Evolutionary conservation across 2,888 invertebrate genomes (phyloP).

Genomic region (Tiphia femorata): DNA sequence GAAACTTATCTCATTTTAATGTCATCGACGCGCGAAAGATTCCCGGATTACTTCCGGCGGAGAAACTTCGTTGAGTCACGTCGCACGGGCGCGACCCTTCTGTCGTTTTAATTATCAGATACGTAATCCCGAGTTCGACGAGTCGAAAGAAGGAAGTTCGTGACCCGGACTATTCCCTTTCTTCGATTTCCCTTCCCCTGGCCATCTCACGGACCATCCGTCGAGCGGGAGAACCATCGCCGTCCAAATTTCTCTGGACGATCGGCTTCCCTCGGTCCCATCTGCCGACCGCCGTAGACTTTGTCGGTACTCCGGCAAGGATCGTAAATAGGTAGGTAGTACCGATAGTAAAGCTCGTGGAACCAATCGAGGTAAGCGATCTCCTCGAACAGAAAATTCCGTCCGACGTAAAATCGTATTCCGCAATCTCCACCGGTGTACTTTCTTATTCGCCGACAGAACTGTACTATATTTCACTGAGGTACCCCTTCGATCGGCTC

Average conservation of each 20-base stretch:
- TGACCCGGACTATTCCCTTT: too few species aligned
- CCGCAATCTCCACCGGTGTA: constrained; percentile 16
- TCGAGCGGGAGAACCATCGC: background rate
- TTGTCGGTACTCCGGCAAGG: background rate
- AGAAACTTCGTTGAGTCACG: too few species aligned
- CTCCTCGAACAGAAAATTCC: constrained; percentile 11
- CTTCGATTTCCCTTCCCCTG: constrained; percentile 10
- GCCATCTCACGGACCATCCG: background rate
- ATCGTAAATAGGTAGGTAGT: constrained; percentile 18
- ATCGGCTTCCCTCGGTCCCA: too few species aligned
- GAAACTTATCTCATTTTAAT: too few species aligned
- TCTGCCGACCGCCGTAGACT: background rate
- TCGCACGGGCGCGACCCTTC: too few species aligned
- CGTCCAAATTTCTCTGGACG: too few species aligned
- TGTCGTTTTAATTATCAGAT: too few species aligned
- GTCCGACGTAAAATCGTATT: constrained; percentile 21
- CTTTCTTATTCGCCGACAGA: constrained; percentile 12
- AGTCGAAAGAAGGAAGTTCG: too few species aligned
- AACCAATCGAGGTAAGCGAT: constrained; percentile 17
- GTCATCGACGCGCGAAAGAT: too few species aligned
- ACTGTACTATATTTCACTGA: background rate
- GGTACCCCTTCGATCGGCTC: constrained; percentile 6
- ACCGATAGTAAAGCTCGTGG: constrained; percentile 10
- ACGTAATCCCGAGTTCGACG: too few species aligned
- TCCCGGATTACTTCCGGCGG: too few species aligned